Conservation (phyloP, 1,140 invertebrate species). For the Gryon sp. region DNA sequence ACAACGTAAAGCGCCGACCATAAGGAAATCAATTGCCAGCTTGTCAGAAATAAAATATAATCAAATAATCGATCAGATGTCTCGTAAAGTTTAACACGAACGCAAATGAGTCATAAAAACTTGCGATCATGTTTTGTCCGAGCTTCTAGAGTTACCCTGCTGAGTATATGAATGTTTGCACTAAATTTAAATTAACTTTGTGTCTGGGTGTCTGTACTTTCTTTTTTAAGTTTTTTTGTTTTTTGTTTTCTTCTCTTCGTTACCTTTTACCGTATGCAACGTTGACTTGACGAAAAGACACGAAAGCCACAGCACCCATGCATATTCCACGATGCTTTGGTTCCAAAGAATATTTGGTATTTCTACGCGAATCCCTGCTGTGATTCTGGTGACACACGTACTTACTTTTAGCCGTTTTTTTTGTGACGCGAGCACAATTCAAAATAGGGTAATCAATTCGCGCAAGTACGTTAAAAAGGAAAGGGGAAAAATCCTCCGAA, state of each 20-base stretch:
- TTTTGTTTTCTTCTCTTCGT: too few species aligned
- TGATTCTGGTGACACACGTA: conserved; percentile 31
- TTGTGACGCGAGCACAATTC: conserved; percentile 23
- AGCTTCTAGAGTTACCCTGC: conserved; percentile 54
- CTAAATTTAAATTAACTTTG: conserved; percentile 35
- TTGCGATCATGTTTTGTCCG: not conserved
- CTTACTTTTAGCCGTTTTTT: conserved; percentile 23
- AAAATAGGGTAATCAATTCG: conserved; percentile 51
- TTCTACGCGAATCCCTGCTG: conserved; percentile 19
- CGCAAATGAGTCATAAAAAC: conserved; percentile 50
- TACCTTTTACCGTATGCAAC: too few species aligned
- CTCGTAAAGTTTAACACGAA: conserved; percentile 32
- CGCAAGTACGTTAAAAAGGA: conserved; percentile 23
- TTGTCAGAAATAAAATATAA: conserved; percentile 36
- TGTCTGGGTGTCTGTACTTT: too few species aligned
- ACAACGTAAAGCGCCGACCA: conserved; percentile 33
- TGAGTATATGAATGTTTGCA: conserved; percentile 38
- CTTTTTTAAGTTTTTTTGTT: conserved; percentile 1
- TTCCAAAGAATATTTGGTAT: conserved; percentile 13
- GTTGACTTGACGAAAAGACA: conserved; percentile 46
- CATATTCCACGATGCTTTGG: too few species aligned
- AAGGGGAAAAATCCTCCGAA: conserved; percentile 1
- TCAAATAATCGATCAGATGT: conserved; percentile 57
- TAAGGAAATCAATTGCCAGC: conserved; percentile 26
- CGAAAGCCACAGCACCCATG: too few species aligned